Evolutionary conservation across 1,140 invertebrate species (phyloP), one percentile per base, ranked within the genome.

Genomic region (Gryllus bimaculatus): DNA sequence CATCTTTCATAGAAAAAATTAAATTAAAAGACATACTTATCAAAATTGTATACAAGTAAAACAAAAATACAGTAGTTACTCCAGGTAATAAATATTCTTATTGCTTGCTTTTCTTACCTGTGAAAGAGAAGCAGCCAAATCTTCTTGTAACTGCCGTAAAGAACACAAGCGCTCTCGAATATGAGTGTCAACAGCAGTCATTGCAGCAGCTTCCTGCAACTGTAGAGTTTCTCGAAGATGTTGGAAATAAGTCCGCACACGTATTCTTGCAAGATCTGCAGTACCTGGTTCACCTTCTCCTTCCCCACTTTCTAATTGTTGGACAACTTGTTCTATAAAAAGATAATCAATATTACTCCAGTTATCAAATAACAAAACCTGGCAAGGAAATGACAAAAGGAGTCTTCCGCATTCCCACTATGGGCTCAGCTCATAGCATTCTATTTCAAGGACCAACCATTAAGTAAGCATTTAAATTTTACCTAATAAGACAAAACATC

Each of bases 101-200:
- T 39, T 39, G 26, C 26, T 39, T 39, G 1, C 26, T 39, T 2
- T 1, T 39, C 54, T 21, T 74, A 86, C 85, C 80, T 91, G 90
- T 4, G 89, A 89, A 48, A 89, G 83, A 2, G 90, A 86, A 8
- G 86, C 85, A 7, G 86, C 86, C 81, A 91, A 85, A 83, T 91
- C 90, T 81, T 90, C 88, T 81, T 90, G 89, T 74, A 90, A 88
- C 80, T 90, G 89, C 80, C 87, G 84, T n/a, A 91, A 80, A 79
- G 87, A 87, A 79, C 88, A 89, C 54, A 91, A 81, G 82, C 89
- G 85, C 78, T 90, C 89, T 73, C 89, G 82, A 18, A 90, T 87
- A 81, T 91, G 89, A 18, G 89, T 88, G 79, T 91, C 90, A 8
- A 91, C 87, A 47, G 88, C 88, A 7, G 86, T 87, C 74, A 89